Evolutionary conservation across 23 tunicate species (phyloP).

Genomic region (Ascidia mentula): DNA sequence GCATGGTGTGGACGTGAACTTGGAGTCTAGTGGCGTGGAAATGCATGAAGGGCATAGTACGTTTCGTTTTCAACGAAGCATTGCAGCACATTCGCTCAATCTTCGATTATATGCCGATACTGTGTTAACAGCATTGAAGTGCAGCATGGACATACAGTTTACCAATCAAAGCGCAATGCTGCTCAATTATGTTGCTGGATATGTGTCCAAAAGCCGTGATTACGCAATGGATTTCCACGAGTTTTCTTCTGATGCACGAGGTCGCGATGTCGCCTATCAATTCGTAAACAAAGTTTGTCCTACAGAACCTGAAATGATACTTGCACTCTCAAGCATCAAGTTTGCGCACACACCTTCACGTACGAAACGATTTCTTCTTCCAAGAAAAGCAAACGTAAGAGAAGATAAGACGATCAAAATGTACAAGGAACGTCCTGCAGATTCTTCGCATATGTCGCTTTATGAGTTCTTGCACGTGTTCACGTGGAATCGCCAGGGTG

Average conservation of each 20-base stretch:
- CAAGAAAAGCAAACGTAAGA: background rate
- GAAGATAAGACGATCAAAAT: background rate
- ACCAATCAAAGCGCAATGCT: background rate
- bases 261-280: background rate
- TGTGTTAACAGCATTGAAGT: background rate
- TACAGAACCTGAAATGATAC: background rate
- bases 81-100: background rate
- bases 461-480: conserved; percentile 5
- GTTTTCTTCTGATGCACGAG: background rate
- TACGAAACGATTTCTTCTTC: background rate
- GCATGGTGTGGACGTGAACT: background rate
- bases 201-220: background rate
- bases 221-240: background rate
- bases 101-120: background rate
- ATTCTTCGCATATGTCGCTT: background rate
- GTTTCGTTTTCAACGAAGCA: background rate
- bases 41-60: background rate
- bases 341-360: background rate
- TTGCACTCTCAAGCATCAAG: background rate
- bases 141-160: background rate
- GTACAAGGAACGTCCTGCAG: background rate
- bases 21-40: background rate
- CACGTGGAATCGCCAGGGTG: background rate
- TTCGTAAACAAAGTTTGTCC: background rate
- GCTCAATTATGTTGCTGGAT: background rate